Base-by-base conservation (phyloP, 2,888 invertebrate genomes). In the Macrophya annulata region DNA sequence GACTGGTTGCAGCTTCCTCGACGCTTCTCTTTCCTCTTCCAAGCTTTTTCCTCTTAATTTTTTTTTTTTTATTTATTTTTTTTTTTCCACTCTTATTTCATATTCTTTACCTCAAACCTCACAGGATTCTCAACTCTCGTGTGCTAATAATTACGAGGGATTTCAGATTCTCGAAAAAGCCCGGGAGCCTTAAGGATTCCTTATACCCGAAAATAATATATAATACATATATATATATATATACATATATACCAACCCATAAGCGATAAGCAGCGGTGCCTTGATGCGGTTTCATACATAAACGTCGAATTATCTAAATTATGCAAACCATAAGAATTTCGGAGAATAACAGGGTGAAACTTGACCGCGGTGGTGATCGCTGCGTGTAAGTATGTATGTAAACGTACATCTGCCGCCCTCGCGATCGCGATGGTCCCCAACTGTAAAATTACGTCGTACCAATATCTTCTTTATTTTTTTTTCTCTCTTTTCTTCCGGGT, bases 261-360 rank as follows among this genome's bases (percentile, higher is more conserved):
- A 37, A 5, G 10, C 59, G 59, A 62, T 59, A 51, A 62, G 62
- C 51, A 71, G 72, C 72, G 55, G 72, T 62, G 4, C 17, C 51
- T 40, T 15, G 77, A 31, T 51, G 85, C 51, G 82, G 88, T 89
- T 89, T 87, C 83, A 31, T 31, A 86, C 87, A 88, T 88, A 88
- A 89, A 87, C 88, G 88, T 87, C 87, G 86, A 89, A 89, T 89
- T 89, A 89, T 89, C 87, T 87, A 87, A 88, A 89, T 88, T 89
- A 86, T 85, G 81, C 86, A 65, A 85, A 71, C 84, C 62, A 76
- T 74, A 84, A 77, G 59, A 25, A 84, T 84, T 74, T 84, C 77
- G 72, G 76, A 10, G 84, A 84, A 76, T 62, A 62, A 84, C 76
- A 74, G 25, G 81, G 59, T 62, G 81, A 8, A 43, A 31, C 43